Base-by-base conservation (phyloP, 2,888 invertebrate genomes). In the Bombylius major region DNA sequence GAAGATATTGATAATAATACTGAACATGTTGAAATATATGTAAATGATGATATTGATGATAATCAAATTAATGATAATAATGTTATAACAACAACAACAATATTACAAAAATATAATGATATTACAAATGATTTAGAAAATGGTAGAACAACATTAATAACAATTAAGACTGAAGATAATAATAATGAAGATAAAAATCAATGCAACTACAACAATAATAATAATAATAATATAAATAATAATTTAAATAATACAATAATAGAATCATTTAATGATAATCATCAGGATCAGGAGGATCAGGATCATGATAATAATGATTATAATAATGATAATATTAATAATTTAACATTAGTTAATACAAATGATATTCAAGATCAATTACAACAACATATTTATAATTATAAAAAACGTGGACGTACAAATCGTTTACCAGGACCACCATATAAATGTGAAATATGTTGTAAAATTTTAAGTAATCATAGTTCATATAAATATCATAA, bases 401-500 rank as follows among this genome's bases (percentile, higher is more conserved):
- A 55, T 47, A 59, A 59, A 5, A 47, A 45, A 3, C 57, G 51
- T 33, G 56, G 53, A 1, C 56, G 57, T 12, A 51, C 50, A 12
- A 58, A 56, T 53, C 46, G 55, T n/a, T 50, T 60, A 2, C 60
- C 60, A 1, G 60, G 61, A 4, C 63, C 62, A 14, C 62, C 63
- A 5, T 65, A 61, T 45, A 62, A 60, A 50, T 66, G 66, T 39
- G 56, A 70, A 66, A 63, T 67, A 5, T 73, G 73, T 52, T 61
- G 59, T 5, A 73, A 73, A 56, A 64, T 70, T 48, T 60, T 73
- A 8, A 72, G 73, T 56, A 73, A 71, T 48, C 64, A 60, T 13
- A 69, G 68, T 53, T 73, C 73, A 1, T 70, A 64, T 51, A 71
- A 69, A 53, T 73, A 73, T 54, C 73, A 73, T 58, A 70, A 70